A percentile compares a stretch with the other conserved stretches of the same genome.
Conservation (phyloP, 2,113 vertebrate species). For the Condylura cristata region DNA sequence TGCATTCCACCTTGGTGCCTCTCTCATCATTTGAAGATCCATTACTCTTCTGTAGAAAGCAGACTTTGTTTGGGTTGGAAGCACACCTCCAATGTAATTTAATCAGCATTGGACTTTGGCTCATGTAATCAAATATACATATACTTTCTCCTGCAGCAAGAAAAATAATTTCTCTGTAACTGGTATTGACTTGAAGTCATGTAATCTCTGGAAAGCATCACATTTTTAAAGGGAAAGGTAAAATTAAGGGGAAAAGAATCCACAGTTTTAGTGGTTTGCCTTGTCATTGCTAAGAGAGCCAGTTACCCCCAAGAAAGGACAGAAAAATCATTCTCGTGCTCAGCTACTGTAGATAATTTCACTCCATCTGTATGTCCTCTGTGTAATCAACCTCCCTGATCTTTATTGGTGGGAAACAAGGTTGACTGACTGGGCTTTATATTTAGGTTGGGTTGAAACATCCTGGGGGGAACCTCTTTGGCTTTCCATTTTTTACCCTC, state of each 20-base stretch:
- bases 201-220: conserved; percentile 78
- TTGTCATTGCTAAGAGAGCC: conserved; percentile 49
- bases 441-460: neutral
- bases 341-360: neutral
- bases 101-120: conserved; percentile 81
- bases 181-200: conserved; percentile 81
- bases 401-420: neutral
- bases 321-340: neutral
- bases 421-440: neutral
- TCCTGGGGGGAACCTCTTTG: neutral
- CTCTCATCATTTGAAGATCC: conserved; percentile 56
- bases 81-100: conserved; percentile 79
- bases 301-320: conserved; percentile 38
- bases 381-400: neutral
- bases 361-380: neutral
- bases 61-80: conserved; percentile 81
- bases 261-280: conserved; percentile 27
- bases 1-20: conserved; percentile 51
- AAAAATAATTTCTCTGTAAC: conserved; percentile 83
- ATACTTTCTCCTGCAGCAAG: conserved; percentile 82
- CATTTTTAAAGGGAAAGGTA: conserved; percentile 74
- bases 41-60: conserved; percentile 74
- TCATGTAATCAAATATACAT: conserved; percentile 83
- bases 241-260: conserved; percentile 64
- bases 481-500: neutral